These are phyloP conservation scores for Schrankia costaestrigalis DNA, from an alignment of 2,888 invertebrate species.

Conservation along the genomic window DNA sequence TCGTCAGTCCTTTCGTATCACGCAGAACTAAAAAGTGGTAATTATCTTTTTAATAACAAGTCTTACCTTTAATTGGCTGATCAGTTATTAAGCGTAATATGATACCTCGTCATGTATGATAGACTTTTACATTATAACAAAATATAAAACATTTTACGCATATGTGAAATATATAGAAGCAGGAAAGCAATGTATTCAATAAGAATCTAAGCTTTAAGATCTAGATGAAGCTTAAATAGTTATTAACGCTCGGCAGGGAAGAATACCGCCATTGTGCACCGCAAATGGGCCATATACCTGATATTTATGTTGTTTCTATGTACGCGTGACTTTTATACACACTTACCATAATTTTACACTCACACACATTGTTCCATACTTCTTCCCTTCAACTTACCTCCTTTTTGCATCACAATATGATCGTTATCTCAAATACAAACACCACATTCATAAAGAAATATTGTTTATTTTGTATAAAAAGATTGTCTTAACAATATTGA, in stretches of 20 bases:
- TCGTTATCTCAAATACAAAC: conserved; percentile 21
- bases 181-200: conserved; percentile 1
- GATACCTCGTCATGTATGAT: no score
- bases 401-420: conserved; percentile 25
- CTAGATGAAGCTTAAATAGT: conserved; percentile 11
- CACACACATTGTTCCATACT: conserved; percentile 16
- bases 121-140: no score
- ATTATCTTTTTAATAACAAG: no score
- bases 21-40: no score
- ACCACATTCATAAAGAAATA: no score
- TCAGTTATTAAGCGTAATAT: no score
- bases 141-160: no score
- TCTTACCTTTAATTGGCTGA: no score
- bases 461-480: conserved; percentile 10
- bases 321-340: conserved; percentile 27
- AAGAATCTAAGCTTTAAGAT: conserved; percentile 8
- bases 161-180: no score
- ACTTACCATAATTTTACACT: conserved; percentile 35
- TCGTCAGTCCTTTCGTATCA: no score
- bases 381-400: conserved; percentile 10
- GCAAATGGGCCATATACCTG: conserved; percentile 19
- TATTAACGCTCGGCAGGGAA: conserved; percentile 7
- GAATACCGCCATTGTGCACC: conserved; percentile 9
- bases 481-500: conserved; percentile 7
- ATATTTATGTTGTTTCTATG: conserved; percentile 21